Evolutionary conservation across 2,113 vertebrate species (phyloP).

Genomic region (Sinocyclocheilus anshuiensis): DNA sequence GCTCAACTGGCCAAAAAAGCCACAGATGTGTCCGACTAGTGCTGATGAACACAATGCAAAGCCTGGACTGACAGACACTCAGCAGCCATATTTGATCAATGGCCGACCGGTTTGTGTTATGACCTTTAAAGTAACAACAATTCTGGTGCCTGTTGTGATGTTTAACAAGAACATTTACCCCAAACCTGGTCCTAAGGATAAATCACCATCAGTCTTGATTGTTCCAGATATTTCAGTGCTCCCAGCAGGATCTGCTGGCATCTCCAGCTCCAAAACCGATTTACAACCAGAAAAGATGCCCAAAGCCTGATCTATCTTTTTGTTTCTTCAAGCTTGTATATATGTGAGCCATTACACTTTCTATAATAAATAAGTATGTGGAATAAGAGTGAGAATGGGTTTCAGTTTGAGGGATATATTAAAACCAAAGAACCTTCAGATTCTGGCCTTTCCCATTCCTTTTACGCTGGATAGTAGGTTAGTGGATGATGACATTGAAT

Average conservation of each 20-base stretch:
- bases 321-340: neutral
- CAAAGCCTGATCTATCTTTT: no score
- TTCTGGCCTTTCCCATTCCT: slow-evolving; percentile 29
- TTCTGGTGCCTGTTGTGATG: neutral
- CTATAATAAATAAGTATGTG: neutral
- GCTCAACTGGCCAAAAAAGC: neutral
- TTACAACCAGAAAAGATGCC: neutral
- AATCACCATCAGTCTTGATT: neutral
- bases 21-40: neutral
- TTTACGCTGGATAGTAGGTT: slow-evolving; percentile 69
- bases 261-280: neutral
- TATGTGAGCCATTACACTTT: neutral
- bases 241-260: neutral
- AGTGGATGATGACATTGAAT: slow-evolving; percentile 76
- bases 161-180: neutral
- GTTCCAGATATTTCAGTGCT: neutral
- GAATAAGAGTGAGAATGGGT: neutral
- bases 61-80: neutral
- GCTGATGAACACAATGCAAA: neutral
- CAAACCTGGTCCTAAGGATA: no score
- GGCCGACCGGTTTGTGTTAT: neutral
- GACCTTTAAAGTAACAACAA: neutral
- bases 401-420: neutral
- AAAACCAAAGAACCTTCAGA: slow-evolving; percentile 22
- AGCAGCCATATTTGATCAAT: neutral